Evolutionary conservation across 2,888 invertebrate species (phyloP).

Genomic region (Latrodectus elegans): DNA sequence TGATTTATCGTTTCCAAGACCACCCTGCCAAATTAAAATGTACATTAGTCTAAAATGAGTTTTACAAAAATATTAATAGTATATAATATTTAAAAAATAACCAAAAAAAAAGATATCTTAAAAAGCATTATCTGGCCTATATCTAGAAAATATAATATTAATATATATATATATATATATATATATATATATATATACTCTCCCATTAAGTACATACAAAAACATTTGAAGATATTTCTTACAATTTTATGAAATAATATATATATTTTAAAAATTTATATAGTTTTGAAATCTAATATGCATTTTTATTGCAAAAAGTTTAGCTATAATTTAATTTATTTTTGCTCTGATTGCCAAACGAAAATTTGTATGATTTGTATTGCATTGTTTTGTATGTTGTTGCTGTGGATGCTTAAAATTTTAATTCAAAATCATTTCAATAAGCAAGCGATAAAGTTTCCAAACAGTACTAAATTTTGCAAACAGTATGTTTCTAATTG

Average conservation of each 20-base stretch:
- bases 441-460: too few relatives aligned
- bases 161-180: too few relatives aligned
- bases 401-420: too few relatives aligned
- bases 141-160: neutral
- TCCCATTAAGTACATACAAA: neutral
- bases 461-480: too few relatives aligned
- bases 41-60: neutral
- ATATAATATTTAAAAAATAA: neutral
- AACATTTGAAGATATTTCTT: too few relatives aligned
- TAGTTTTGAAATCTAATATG: neutral
- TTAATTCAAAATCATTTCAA: too few relatives aligned
- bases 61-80: neutral
- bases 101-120: neutral
- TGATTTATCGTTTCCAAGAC: constrained; percentile 72
- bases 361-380: too few relatives aligned
- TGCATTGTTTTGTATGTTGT: too few relatives aligned
- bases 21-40: constrained; percentile 33
- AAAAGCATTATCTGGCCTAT: neutral
- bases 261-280: neutral
- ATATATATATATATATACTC: too few relatives aligned
- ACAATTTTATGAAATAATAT: neutral
- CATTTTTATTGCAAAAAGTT: neutral
- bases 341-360: too few relatives aligned
- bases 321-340: too few relatives aligned
- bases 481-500: too few relatives aligned